Base-by-base conservation (phyloP, 2,797 vertebrate species). In the Phalloptychus januarius region DNA sequence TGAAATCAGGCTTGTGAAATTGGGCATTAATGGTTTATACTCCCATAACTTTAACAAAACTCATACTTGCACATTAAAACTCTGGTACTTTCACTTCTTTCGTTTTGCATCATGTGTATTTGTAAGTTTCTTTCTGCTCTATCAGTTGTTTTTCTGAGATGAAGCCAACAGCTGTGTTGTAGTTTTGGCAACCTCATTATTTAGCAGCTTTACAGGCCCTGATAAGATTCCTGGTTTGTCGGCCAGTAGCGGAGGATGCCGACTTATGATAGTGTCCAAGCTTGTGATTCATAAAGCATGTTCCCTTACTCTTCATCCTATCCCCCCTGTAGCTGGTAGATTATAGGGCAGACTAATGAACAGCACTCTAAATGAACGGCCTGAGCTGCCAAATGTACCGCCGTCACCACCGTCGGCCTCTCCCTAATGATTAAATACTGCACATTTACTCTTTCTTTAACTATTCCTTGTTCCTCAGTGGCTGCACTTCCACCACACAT, bases 291-390 rank as follows among this genome's bases (percentile, higher is more conserved):
- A 88, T 87, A 3, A 61, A 83, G 79, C 74, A 76, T 52, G 78
- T 83, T 86, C 76, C 67, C 56, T 77, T 71, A 58, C 83, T 88
- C 85, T 83, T 86, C 87, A 86, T 89, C 82, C 71, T 70, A 31
- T 76, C 78, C 63, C 81, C 80, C 61, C 72, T 83, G 79, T 85
- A 83, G 75, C 79, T 82, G 74, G 85, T 71, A 83, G 86, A 93
- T 93, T 89, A 85, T 72, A 83, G 80, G 80, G 72, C 84, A 73
- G 83, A 81, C 89, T 93, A 91, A 93, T 91, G 89, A 91, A 85
- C 86, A 83, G 89, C 88, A 83, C 52, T 87, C 85, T 75, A 75
- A 91, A 92, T 91, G 88, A 93, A 90, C 81, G 85, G 83, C 85
- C 50, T 3, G 31, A 78, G 79, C 83, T 88, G 84, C 83, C 82